These are phyloP conservation scores for Oncorhynchus clarkii DNA, from an alignment of 2,113 vertebrate species.

Conservation along the genomic window DNA sequence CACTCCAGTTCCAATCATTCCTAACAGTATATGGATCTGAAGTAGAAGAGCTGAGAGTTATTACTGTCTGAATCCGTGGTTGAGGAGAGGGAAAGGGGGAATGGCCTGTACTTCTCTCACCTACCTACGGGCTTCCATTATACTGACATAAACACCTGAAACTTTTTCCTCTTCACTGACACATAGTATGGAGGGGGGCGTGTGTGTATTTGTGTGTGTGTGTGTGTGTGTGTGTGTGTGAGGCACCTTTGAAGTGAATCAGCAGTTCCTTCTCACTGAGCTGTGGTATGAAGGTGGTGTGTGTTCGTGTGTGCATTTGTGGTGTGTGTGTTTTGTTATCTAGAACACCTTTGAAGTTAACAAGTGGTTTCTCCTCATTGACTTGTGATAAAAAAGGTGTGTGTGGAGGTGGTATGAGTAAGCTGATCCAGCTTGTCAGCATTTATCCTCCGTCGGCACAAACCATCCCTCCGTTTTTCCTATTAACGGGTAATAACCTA, in stretches of 20 bases:
- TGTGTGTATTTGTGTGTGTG: too few relatives aligned
- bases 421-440: too few relatives aligned
- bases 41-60: not conserved
- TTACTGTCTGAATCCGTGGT: slow-evolving; percentile 49
- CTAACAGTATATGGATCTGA: slow-evolving; percentile 46
- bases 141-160: slow-evolving; percentile 45
- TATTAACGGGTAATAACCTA: too few relatives aligned
- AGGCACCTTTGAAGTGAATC: too few relatives aligned
- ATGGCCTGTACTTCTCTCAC: slow-evolving; percentile 41
- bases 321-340: slow-evolving; percentile 5
- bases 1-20: slow-evolving; percentile 32
- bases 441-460: too few relatives aligned
- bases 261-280: too few relatives aligned
- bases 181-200: too few relatives aligned
- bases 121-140: slow-evolving; percentile 44
- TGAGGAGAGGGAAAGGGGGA: slow-evolving; percentile 48
- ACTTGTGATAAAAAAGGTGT: too few relatives aligned
- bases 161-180: slow-evolving; percentile 37
- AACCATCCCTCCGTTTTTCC: too few relatives aligned
- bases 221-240: too few relatives aligned
- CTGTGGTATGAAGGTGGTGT: not conserved
- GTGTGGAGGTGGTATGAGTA: slow-evolving; percentile 1
- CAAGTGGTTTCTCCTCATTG: not conserved
- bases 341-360: not conserved
- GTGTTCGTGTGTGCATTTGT: slow-evolving; percentile 7